phyloP scores from a whole-genome alignment of 2,888 invertebrate genomes.

The Yponomeuta plumbellus region DNA sequence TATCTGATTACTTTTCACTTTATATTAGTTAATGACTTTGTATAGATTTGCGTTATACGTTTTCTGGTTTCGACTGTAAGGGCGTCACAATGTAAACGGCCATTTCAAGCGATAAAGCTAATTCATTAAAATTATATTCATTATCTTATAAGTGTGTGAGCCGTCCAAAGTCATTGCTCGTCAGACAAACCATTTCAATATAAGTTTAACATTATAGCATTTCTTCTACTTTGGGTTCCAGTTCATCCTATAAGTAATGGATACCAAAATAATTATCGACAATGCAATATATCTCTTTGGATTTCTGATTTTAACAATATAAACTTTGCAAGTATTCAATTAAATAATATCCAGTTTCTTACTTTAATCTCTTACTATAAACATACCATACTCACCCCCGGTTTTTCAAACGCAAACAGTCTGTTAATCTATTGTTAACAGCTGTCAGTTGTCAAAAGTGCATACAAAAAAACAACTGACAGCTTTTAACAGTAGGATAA shows the following conservation, averaged over 20 bases:
- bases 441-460: too few species aligned
- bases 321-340: not conserved
- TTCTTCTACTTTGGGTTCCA: not conserved
- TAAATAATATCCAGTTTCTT: not conserved
- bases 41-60: not conserved
- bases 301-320: constrained; percentile 1
- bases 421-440: too few species aligned
- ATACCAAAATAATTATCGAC: constrained; percentile 2
- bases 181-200: constrained; percentile 21
- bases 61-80: not conserved
- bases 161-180: constrained; percentile 53
- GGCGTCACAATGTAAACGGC: constrained; percentile 11
- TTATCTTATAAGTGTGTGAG: constrained; percentile 39
- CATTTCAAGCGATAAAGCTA: not conserved
- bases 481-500: too few species aligned
- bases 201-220: constrained; percentile 23
- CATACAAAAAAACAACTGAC: too few species aligned
- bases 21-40: constrained; percentile 7
- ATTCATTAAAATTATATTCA: constrained; percentile 10
- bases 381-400: constrained; percentile 26
- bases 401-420: too few species aligned
- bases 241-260: not conserved
- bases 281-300: constrained; percentile 1
- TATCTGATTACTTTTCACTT: constrained; percentile 1
- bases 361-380: constrained; percentile 16